Evolutionary conservation across 2,797 vertebrate species (phyloP).

Genomic region (Myoxocephalus aenaeus): DNA sequence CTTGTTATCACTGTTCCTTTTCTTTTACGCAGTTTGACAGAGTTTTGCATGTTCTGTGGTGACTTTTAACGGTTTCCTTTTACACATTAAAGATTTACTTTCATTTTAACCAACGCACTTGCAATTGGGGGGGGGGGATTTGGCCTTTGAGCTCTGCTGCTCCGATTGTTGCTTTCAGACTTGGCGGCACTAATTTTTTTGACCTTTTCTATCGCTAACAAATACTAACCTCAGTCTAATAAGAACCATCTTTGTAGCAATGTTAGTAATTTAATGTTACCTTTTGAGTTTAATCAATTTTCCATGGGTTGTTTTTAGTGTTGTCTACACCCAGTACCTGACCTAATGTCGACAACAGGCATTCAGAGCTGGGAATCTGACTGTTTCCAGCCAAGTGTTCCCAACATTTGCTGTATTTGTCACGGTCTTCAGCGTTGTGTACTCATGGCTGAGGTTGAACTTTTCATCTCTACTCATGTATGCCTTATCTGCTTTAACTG

Average conservation of each 20-base stretch:
- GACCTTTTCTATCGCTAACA: background rate
- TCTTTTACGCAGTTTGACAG: background rate
- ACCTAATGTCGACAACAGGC: background rate
- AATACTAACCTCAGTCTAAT: background rate
- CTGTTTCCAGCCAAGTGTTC: background rate
- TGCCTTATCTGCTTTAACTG: slow-evolving; percentile 48
- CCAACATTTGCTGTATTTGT: background rate
- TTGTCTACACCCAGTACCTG: background rate
- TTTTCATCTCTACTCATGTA: slow-evolving; percentile 19
- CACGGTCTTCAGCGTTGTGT: background rate
- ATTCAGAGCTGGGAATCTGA: slow-evolving; percentile 8
- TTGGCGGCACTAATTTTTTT: background rate
- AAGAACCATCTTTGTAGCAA: slow-evolving; percentile 3
- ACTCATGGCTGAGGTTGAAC: slow-evolving; percentile 11
- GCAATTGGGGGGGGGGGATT: background rate
- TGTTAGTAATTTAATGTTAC: background rate
- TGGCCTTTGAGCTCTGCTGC: background rate
- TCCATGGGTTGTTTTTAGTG: background rate
- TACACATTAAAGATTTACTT: background rate
- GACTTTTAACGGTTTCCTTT: background rate
- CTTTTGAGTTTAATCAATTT: background rate
- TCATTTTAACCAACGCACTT: background rate
- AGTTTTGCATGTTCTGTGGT: background rate
- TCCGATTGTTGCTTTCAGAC: background rate
- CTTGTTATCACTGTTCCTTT: background rate